Conservation (phyloP, 2,888 invertebrate species). For the Ferdinandea cuprea region DNA sequence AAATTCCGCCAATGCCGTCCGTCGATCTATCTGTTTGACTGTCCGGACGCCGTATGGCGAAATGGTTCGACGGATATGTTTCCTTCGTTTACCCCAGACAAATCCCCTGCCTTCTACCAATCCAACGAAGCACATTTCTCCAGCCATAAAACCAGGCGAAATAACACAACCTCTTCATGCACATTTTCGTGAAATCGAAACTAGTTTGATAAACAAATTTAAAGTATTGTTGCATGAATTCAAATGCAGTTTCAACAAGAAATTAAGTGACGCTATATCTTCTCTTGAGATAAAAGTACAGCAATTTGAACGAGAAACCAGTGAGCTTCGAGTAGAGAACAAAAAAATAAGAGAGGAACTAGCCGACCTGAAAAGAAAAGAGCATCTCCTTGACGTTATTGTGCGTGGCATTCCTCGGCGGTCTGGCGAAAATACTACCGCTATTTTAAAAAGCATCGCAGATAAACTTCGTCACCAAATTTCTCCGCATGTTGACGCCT, state of each 20-base stretch:
- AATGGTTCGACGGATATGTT: too few relatives aligned
- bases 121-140: too few relatives aligned
- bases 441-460: background rate
- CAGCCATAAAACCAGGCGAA: too few relatives aligned
- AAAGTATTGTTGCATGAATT: background rate
- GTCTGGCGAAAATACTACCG: background rate
- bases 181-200: background rate
- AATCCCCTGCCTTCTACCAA: too few relatives aligned
- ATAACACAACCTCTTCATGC: too few relatives aligned
- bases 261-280: background rate
- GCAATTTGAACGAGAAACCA: background rate
- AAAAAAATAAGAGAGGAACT: background rate
- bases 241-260: background rate
- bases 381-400: background rate
- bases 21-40: too few relatives aligned
- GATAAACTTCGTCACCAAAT: background rate
- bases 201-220: background rate
- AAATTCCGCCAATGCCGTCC: too few relatives aligned
- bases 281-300: background rate
- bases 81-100: too few relatives aligned
- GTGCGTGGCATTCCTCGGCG: background rate
- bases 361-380: background rate
- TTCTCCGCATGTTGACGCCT: background rate
- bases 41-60: too few relatives aligned
- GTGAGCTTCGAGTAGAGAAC: background rate